Evolutionary conservation across 2,888 invertebrate species (phyloP).

Genomic region (Chelonus formosanus): DNA sequence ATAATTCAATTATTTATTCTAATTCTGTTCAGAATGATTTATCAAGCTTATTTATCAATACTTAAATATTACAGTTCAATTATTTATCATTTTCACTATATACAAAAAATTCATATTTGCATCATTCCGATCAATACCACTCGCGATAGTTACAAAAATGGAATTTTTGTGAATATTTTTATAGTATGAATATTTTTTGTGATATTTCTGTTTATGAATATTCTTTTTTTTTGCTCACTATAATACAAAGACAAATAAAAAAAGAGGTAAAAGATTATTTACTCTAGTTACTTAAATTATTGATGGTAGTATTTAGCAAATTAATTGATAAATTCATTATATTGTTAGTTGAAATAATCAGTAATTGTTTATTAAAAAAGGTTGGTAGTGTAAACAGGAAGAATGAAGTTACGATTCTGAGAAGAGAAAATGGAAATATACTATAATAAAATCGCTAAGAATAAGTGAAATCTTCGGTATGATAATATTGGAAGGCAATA

Average conservation of each 20-base stretch:
- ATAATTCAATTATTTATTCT: too few relatives aligned
- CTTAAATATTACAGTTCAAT: conserved; percentile 30
- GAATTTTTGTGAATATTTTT: conserved; percentile 22
- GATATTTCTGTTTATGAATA: too few relatives aligned
- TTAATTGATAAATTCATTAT: too few relatives aligned
- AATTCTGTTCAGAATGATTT: too few relatives aligned
- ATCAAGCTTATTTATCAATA: conserved; percentile 46
- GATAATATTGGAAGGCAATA: conserved; percentile 58
- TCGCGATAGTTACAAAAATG: conserved; percentile 37
- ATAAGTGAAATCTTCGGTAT: conserved; percentile 17
- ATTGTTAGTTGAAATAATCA: too few relatives aligned
- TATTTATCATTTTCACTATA: conserved; percentile 30
- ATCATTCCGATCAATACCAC: conserved; percentile 35
- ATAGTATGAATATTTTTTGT: too few relatives aligned
- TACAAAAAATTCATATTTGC: conserved; percentile 30
- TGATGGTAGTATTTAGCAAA: conserved; percentile 39
- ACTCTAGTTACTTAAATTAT: conserved; percentile 36
- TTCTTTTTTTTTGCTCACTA: conserved; percentile 15
- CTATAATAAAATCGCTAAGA: background rate
- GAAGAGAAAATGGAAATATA: conserved; percentile 42
- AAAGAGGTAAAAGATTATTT: conserved; percentile 32
- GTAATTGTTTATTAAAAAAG: too few relatives aligned
- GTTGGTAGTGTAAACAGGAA: conserved; percentile 45
- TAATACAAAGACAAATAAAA: conserved; percentile 26
- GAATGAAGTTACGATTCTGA: conserved; percentile 49